Base-by-base conservation (phyloP, 2,888 invertebrate species). In the Aleiodes leptofemur region DNA sequence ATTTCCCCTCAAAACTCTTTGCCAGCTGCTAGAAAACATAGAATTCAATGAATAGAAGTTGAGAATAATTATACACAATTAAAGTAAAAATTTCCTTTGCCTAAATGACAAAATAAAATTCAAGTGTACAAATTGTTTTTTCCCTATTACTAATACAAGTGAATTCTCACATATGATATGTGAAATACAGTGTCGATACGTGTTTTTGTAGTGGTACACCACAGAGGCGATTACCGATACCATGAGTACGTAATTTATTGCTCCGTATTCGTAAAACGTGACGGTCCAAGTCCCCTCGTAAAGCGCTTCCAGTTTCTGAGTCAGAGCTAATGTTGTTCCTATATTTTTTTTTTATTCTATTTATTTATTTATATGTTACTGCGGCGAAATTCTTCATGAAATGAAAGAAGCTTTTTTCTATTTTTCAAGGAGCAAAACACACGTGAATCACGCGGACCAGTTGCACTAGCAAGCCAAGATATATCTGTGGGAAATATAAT, bases 231-330 rank as follows among this genome's bases (percentile, higher is more conserved):
- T 87, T 87, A 87, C 83, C 85, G 87, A 87, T 87, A 88, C 84
- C 84, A 70, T 74, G 78, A 77, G 75, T 77, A 83, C 80, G 82
- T 87, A 84, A 87, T 87, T 87, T 88, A 87, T 87, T 84, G 82
- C 86, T 82, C 83, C 78, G 78, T 83, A 85, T 85, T 82, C 82
- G 83, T 81, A 83, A 86, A 86, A 88, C 86, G 85, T 85, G 86
- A 87, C 84, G 85, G 83, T 81, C 83, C 81, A 83, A 83, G 81
- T 83, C 82, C 82, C 81, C 85, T 85, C 85, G 87, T 86, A 87
- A 85, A 85, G 84, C 85, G 86, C 86, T 86, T 85, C 87, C 84
- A 87, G 85, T 86, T 68, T 86, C 86, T 86, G 87, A 86, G 82
- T 87, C 86, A 87, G 83, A 76, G 14, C 7, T 53, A 53, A 53